These are phyloP conservation scores for Mormyrus iriodes DNA, from an alignment of 2,113 vertebrate species.

Conservation along the genomic window DNA sequence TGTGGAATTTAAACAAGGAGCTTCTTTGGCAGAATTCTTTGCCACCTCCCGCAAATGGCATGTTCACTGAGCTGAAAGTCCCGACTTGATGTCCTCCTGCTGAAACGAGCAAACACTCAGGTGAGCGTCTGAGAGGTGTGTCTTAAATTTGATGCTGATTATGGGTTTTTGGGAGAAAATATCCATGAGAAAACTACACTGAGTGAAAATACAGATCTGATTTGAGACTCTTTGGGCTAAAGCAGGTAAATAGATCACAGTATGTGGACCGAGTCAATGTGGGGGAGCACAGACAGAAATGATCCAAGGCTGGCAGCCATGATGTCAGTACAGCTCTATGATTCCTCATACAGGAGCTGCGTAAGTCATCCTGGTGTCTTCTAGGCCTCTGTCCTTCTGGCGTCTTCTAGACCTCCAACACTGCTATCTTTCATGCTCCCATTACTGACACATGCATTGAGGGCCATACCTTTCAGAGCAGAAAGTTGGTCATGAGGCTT, in stretches of 20 bases:
- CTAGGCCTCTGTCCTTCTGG: background rate
- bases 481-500: background rate
- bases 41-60: background rate
- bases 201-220: background rate
- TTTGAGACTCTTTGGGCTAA: background rate
- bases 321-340: background rate
- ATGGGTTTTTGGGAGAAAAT: background rate
- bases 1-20: constrained; percentile 11
- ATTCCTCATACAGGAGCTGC: background rate
- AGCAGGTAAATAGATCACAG: background rate
- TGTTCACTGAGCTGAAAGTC: background rate
- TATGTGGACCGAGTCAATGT: background rate
- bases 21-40: background rate
- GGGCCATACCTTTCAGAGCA: background rate
- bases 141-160: background rate
- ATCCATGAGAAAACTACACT: background rate
- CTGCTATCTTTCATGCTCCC: background rate
- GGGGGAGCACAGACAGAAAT: background rate
- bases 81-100: background rate
- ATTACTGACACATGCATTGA: background rate
- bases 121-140: background rate
- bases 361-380: background rate
- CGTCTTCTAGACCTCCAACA: background rate
- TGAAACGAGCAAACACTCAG: background rate
- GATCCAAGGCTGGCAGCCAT: background rate